Conservation (phyloP, 2,113 vertebrate genomes). For the cattle (Bos taurus) region ARS-UCD2.0 NC_037347.1:63586001-63586500, state of each 20-base stretch:
- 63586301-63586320: background rate
- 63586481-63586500: background rate
- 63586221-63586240: background rate
- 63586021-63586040: background rate
- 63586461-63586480: background rate
- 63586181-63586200: background rate
- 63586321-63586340: background rate
- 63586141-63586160: too few species aligned
- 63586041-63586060: background rate
- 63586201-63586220: background rate
- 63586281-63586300: background rate
- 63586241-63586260: background rate
- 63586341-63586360: rapidly evolving
- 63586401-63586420: rapidly evolving
- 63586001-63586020: background rate
- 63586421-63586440: background rate
- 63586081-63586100: rapidly evolving
- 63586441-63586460: background rate
- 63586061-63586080: background rate
- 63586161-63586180: background rate
- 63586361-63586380: background rate
- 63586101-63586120: background rate
- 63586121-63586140: too few species aligned
- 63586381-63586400: background rate
- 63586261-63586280: background rate